Percentiles rank a stretch among this genome's conserved stretches.
Conservation (phyloP, 2,888 invertebrate genomes). For the Busseola fusca region DNA sequence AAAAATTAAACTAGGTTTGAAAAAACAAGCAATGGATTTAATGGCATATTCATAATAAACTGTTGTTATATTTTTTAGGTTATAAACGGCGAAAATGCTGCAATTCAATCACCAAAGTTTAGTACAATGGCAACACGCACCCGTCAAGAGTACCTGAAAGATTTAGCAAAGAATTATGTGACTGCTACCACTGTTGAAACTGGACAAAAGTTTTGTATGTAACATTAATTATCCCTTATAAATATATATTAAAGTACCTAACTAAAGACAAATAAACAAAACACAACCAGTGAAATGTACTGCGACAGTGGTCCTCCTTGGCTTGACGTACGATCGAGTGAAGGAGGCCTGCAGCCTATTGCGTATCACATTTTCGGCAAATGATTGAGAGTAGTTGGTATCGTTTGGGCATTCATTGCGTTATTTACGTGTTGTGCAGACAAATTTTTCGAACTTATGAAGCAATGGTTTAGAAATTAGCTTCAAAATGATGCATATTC, state of each 20-base stretch:
- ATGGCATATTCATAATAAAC: not conserved
- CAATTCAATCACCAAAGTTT: slow-evolving; percentile 98
- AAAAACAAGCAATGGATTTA: not conserved
- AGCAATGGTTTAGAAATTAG: too few species aligned
- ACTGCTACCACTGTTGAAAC: slow-evolving; percentile 94
- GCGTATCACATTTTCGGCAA: too few species aligned
- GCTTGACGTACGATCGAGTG: too few species aligned
- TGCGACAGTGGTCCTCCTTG: too few species aligned
- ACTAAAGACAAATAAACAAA: not conserved
- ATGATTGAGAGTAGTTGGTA: too few species aligned
- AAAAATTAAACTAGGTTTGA: not conserved
- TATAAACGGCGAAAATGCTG: slow-evolving; percentile 98
- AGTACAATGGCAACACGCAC: slow-evolving; percentile 99
- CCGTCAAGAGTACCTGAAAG: slow-evolving; percentile 98
- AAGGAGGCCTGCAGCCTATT: too few species aligned
- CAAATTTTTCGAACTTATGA: too few species aligned
- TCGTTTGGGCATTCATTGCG: too few species aligned
- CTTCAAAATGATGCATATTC: too few species aligned
- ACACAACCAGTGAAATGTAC: not conserved
- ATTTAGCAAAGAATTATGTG: slow-evolving; percentile 95
- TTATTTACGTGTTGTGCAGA: too few species aligned
- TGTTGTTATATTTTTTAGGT: slow-evolving; percentile 83
- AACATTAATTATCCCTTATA: not conserved
- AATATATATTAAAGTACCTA: not conserved
- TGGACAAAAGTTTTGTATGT: slow-evolving; percentile 96